Percentiles rank a stretch among this genome's conserved stretches.
phyloP scores from a whole-genome alignment of 1,140 invertebrate species.

The Oedothorax gibbosus region DNA sequence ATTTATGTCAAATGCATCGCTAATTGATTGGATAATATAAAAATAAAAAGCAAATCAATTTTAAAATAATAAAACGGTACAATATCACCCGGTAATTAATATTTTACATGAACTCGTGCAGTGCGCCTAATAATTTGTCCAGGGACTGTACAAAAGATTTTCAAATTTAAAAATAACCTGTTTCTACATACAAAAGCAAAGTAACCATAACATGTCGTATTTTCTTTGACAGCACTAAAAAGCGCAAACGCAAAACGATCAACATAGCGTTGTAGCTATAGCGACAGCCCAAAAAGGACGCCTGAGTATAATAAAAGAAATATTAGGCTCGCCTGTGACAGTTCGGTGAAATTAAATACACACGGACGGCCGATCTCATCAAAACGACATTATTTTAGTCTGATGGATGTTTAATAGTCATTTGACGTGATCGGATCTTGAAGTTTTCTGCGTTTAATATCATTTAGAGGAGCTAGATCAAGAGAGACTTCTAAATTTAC shows the following conservation, averaged over 20 bases:
- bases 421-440: conserved; percentile 31
- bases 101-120: too few relatives aligned
- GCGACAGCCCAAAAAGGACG: conserved; percentile 3
- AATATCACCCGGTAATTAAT: too few relatives aligned
- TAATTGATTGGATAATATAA: too few relatives aligned
- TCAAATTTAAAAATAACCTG: too few relatives aligned
- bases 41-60: too few relatives aligned
- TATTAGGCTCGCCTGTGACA: conserved; percentile 47
- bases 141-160: too few relatives aligned
- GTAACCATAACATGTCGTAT: neutral
- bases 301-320: conserved; percentile 46
- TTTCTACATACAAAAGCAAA: too few relatives aligned
- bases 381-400: conserved; percentile 51
- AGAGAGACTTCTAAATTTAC: too few relatives aligned
- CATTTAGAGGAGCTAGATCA: conserved; percentile 24
- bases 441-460: conserved; percentile 37
- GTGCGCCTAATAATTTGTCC: too few relatives aligned
- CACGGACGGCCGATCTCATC: conserved; percentile 27
- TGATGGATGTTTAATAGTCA: conserved; percentile 58
- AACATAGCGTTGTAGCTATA: conserved; percentile 40
- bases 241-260: conserved; percentile 3
- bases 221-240: neutral
- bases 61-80: too few relatives aligned
- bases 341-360: conserved; percentile 46
- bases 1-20: too few relatives aligned